Conservation (phyloP, 2,888 invertebrate species). For the Rhingia rostrata region DNA sequence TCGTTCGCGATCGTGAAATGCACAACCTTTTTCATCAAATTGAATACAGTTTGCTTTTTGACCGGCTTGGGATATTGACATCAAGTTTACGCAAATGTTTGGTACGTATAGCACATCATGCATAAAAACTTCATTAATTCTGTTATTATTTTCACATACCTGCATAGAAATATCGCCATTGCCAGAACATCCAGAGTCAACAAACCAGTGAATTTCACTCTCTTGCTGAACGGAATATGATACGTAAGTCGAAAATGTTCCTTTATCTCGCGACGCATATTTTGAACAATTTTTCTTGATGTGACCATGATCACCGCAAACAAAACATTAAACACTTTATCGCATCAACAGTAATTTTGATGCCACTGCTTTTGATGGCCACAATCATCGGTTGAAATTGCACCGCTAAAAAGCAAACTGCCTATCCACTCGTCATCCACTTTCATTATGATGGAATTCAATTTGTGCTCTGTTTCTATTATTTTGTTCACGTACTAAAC, state of each 20-base stretch:
- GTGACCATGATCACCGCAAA: too few species aligned
- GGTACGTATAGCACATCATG: constrained; percentile 24
- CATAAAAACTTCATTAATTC: background rate
- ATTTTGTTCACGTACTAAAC: constrained; percentile 15
- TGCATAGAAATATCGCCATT: too few species aligned
- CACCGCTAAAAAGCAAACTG: constrained; percentile 10
- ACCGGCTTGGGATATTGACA: constrained; percentile 30
- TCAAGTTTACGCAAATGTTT: constrained; percentile 15
- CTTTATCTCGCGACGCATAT: too few species aligned
- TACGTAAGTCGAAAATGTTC: too few species aligned
- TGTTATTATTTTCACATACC: background rate
- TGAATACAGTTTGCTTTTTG: constrained; percentile 3
- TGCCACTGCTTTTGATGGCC: constrained; percentile 5
- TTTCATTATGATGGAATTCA: background rate
- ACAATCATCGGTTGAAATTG: constrained; percentile 31
- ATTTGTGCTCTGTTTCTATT: constrained; percentile 20
- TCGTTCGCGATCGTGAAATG: background rate
- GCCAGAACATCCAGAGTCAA: too few species aligned
- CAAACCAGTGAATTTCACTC: too few species aligned
- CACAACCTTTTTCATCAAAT: constrained; percentile 1
- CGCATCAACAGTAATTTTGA: constrained; percentile 19
- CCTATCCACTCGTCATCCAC: constrained; percentile 26
- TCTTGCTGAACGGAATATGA: too few species aligned
- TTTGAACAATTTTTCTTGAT: too few species aligned
- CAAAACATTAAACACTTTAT: too few species aligned